Evolutionary conservation across 2,113 vertebrate genomes (phyloP).

Genomic region (Neodon shergylaensis): DNA sequence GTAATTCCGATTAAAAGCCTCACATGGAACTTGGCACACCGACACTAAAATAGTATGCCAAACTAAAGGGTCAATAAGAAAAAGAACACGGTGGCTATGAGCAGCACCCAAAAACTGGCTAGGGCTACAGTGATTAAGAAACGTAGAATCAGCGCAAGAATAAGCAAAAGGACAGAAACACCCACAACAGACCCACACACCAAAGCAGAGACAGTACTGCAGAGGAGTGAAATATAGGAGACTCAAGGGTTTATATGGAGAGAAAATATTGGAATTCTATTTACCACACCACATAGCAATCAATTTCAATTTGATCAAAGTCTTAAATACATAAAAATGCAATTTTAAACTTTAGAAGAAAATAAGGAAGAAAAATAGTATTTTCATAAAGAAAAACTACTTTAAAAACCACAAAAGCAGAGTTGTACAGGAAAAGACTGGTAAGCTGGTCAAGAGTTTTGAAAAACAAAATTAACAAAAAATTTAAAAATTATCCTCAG

Average conservation of each 20-base stretch:
- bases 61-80: slow-evolving; percentile 42
- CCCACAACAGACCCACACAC: not conserved
- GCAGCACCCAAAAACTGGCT: not conserved
- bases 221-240: not conserved
- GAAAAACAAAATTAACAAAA: slow-evolving; percentile 51
- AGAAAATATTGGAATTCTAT: slow-evolving; percentile 4
- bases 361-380: slow-evolving; percentile 18
- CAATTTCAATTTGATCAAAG: slow-evolving; percentile 38
- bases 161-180: slow-evolving; percentile 5
- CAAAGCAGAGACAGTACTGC: not conserved
- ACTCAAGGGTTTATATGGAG: not conserved
- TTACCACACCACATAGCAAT: slow-evolving; percentile 3
- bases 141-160: not conserved
- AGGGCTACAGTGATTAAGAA: slow-evolving; percentile 1
- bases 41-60: slow-evolving; percentile 7
- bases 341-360: not conserved
- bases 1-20: slow-evolving; percentile 26
- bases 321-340: slow-evolving; percentile 1
- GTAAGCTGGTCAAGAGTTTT: slow-evolving; percentile 5
- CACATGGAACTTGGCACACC: not conserved
- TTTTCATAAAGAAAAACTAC: not conserved
- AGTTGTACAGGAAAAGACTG: slow-evolving; percentile 20
- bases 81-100: not conserved
- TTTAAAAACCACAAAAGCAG: slow-evolving; percentile 58
- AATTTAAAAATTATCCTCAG: slow-evolving; percentile 58